These are phyloP conservation scores for Scleropages formosus DNA, from an alignment of 2,797 vertebrate species.

Conservation along the genomic window DNA sequence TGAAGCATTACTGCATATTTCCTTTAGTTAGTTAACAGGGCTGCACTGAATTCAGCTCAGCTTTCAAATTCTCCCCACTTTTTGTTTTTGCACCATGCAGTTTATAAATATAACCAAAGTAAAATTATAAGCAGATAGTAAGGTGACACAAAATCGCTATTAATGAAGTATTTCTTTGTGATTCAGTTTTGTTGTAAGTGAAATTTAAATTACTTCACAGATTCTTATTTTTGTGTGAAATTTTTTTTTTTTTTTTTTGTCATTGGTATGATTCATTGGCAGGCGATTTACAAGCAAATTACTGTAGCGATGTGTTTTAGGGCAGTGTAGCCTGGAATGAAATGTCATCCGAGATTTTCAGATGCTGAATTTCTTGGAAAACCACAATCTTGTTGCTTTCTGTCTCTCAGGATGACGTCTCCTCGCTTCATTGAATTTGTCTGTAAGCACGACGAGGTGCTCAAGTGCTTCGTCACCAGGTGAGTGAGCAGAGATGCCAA, in stretches of 20 bases:
- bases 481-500: constrained; percentile 55
- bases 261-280: background rate
- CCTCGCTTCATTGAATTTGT: constrained; percentile 98
- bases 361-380: background rate
- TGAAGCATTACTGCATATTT: too few relatives aligned
- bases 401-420: constrained; percentile 85
- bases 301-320: background rate
- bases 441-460: constrained; percentile 94
- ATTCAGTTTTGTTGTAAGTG: too few relatives aligned
- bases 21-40: too few relatives aligned
- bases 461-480: constrained; percentile 98
- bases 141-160: too few relatives aligned
- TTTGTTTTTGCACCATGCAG: too few relatives aligned
- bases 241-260: background rate
- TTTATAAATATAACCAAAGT: too few relatives aligned
- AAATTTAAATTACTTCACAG: too few relatives aligned
- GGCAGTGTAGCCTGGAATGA: background rate
- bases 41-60: too few relatives aligned
- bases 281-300: background rate
- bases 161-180: too few relatives aligned
- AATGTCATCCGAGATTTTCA: background rate
- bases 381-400: background rate
- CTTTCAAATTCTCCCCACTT: too few relatives aligned
- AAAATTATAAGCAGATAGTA: too few relatives aligned
- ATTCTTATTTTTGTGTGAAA: background rate